Evolutionary conservation across 2,797 vertebrate genomes (phyloP), one percentile per base, ranked within the genome.

Genomic region (Sebastes jordani): DNA sequence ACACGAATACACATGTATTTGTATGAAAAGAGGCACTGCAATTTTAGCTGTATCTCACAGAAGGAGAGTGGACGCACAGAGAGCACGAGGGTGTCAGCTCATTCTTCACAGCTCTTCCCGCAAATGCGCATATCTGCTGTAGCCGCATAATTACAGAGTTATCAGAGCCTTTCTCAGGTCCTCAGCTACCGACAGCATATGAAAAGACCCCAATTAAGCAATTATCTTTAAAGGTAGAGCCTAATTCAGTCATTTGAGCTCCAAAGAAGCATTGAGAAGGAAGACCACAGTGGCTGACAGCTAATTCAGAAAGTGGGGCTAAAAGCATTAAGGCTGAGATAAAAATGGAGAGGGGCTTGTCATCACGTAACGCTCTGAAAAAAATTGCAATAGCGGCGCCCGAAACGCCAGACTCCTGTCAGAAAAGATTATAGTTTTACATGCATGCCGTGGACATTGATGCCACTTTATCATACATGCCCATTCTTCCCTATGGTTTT

Each of bases 191-290:
- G 94, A 94, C 94, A 93, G 94, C 89, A 80, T 87, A 92, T 95
- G 90, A 95, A 95, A 95, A 94, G 93, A 89, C 88, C 74, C 91
- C 93, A 95, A 96, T 96, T 95, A 96, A 93, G 94, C 91, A 95
- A 96, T 96, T 96, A 95, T 95, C 92, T 95, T 87, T 95, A 92
- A 94, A 95, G 93, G 92, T 94, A 90, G 93, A 85, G 90, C 81
- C 88, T 94, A 94, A 95, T 95, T 92, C 93, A 93, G 92, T 94
- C 93, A 94, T 93, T 93, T 85, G 90, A 92, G 93, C 92, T 83
- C 78, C 83, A 80, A 85, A 90, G 92, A 91, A 83, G 86, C 86
- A 83, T 58, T 83, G 87, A 90, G 88, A 86, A 92, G 86, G 85
- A n/a, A 91, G 88, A 78, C 76, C 66, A 79, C 85, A 54, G 68